Evolutionary conservation across 2,888 invertebrate genomes (phyloP).

Genomic region (Cryptops parisi): DNA sequence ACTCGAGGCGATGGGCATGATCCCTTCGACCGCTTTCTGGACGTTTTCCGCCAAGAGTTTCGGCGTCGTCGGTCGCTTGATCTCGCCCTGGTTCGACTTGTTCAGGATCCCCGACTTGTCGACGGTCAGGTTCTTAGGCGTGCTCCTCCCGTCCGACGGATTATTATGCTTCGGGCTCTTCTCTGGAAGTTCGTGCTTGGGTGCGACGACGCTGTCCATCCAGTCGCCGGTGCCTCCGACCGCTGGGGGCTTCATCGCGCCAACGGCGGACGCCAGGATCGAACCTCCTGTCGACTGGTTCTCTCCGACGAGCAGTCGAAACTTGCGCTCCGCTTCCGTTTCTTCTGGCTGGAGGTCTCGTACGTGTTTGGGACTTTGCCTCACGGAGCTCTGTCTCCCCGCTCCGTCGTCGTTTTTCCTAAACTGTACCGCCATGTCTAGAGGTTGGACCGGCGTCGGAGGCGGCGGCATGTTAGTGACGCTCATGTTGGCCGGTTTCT

Average conservation of each 20-base stretch:
- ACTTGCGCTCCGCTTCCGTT: constrained; percentile 44
- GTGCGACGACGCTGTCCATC: constrained; percentile 10
- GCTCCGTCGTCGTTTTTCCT: constrained; percentile 11
- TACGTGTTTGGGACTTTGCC: constrained; percentile 11
- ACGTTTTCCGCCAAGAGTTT: not conserved
- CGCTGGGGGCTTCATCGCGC: not conserved
- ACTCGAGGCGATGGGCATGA: not conserved
- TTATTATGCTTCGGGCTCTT: constrained; percentile 13
- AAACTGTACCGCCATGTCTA: not conserved
- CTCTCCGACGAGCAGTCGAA: constrained; percentile 37
- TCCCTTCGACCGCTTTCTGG: not conserved
- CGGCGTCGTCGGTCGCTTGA: not conserved
- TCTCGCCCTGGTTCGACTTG: not conserved
- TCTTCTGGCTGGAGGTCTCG: constrained; percentile 30
- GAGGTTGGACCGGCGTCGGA: constrained; percentile 15
- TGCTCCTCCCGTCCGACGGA: constrained; percentile 13
- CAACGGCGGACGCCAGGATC: not conserved
- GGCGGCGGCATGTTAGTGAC: constrained; percentile 10
- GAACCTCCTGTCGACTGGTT: not conserved
- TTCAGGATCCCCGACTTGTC: not conserved
- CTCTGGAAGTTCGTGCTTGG: constrained; percentile 13
- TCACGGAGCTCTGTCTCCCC: constrained; percentile 1
- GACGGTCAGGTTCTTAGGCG: constrained; percentile 9
- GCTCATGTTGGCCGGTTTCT: constrained; percentile 3
- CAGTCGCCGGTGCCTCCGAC: not conserved